Evolutionary conservation across 2,113 vertebrate species (phyloP).

Genomic region (Labrus mixtus): DNA sequence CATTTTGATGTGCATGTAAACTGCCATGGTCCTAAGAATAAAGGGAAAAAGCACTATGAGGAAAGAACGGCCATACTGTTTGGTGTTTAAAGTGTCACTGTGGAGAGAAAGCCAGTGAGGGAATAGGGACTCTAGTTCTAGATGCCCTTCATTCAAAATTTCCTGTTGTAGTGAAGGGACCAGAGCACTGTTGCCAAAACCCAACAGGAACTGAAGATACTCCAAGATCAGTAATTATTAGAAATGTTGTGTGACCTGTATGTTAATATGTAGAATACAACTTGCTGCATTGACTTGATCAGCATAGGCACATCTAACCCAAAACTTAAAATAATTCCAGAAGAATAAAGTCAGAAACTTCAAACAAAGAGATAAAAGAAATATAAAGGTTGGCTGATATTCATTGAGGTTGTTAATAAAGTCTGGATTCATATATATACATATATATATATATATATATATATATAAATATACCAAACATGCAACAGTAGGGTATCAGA

Average conservation of each 20-base stretch:
- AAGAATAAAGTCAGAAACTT: neutral
- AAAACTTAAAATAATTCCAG: conserved; percentile 12
- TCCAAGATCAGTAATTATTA: neutral
- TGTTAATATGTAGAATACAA: neutral
- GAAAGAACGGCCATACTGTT: conserved; percentile 2
- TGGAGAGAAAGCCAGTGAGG: neutral
- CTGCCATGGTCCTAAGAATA: neutral
- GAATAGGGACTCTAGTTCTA: conserved; percentile 35
- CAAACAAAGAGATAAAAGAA: neutral
- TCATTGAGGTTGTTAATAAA: conserved; percentile 25
- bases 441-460: too few relatives aligned
- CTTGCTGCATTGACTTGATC: neutral
- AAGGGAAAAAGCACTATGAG: neutral
- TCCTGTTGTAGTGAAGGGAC: conserved; percentile 44
- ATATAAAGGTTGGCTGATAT: neutral
- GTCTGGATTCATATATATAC: too few relatives aligned
- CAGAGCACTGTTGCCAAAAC: conserved; percentile 66
- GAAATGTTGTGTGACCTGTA: neutral
- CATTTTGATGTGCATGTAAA: neutral
- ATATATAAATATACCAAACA: conserved; percentile 40
- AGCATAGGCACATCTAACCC: neutral
- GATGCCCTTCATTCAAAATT: conserved; percentile 60
- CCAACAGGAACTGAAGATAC: conserved; percentile 7
- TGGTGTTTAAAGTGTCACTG: conserved; percentile 5
- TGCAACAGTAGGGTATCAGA: conserved; percentile 39